Base-by-base conservation (phyloP, 2,113 vertebrate genomes). In the Alectura lathami region DNA sequence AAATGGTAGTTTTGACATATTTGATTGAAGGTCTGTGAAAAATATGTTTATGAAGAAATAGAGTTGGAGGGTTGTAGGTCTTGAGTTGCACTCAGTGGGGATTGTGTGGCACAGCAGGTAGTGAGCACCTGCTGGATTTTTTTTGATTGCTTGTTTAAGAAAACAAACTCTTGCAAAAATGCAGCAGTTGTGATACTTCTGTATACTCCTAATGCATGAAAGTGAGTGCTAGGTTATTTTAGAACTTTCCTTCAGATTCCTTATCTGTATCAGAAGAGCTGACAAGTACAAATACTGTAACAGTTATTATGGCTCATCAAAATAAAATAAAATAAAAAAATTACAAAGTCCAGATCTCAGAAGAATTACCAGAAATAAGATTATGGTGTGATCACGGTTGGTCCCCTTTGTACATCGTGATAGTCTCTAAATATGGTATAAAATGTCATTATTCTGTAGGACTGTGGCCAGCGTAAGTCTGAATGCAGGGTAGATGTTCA, bases 261-360 rank as follows among this genome's bases (percentile, higher is more conserved):
- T 50, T 60, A 29, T 34, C 22, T 83, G 4, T 34, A 17, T 73
- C 34, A n/a, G 57, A 72, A 75, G 3, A 68, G 64, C 42, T 59
- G 17, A 17, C 62, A 11, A 3, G 13, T 89, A 38, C 48, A 84
- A 76, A 50, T 36, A 8, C 6, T 59, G 2, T 36, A 83, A 26
- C 1, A 36, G 6, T 62, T 73, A 13, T 30, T 93, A 56, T 0
- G 0, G 36, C 36, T 72, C 60, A 38, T 5, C 18, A 4, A 59
- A 43, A 63, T 18, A 4, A 70, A 40, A 27, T 0, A 16, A 34
- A n/a, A 36, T 21, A 11, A 4, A 36, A 10, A 29, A 47, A 47
- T 20, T 48, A 11, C 18, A 63, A 78, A 63, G 5, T 3, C 48
- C 42, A 76, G 11, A 9, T 42, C 24, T 85, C 13, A 18, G 30